Evolutionary conservation across 2,797 vertebrate species (phyloP), one percentile per base, ranked within the genome.

Genomic region (Sebastes vulpes): DNA sequence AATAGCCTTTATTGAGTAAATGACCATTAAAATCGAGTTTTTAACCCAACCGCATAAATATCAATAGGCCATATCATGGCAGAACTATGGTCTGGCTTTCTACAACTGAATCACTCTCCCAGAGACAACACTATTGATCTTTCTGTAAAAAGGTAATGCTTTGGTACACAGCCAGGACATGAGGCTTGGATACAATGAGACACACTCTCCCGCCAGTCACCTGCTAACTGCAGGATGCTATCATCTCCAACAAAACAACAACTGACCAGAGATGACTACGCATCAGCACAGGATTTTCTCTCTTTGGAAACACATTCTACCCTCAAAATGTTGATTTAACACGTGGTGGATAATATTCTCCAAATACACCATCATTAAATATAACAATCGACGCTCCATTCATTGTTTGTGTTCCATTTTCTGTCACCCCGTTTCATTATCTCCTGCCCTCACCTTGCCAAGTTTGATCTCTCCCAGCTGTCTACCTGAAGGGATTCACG

Each of bases 121-220:
- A 87, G 84, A 91, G 91, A 95, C 93, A 95, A 90, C 84, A 80
- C 73, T 95, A 96, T 96, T 89, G 96, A 96, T 96, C 94, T 94
- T 82, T 83, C 79, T 92, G 85, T 92, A 86, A 95, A 61, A 90
- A 89, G 81, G 87, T 78, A 90, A 89, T 90, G 92, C 91, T 91
- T 89, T 87, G 86, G 83, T 92, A 86, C 90, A 85, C 86, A 90
- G 87, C 83, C 77, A 81, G 77, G 79, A 82, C 82, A 68, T 31
- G 57, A 78, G 57, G 75, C 65, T 72, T 52, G 38, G 67, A 76
- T 76, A 75, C 74, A 83, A 53, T 77, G 74, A 81, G 63, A 84
- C 69, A 52, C 72, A 65, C 48, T 82, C 71, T 75, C 72, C 75
- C 80, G 76, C 83, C 76, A 63, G 69, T 72, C 23, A 42, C 71